A percentile compares a stretch with the other conserved stretches of the same genome.
Conservation (phyloP, 1,140 invertebrate species). For the Conus ventricosus region DNA sequence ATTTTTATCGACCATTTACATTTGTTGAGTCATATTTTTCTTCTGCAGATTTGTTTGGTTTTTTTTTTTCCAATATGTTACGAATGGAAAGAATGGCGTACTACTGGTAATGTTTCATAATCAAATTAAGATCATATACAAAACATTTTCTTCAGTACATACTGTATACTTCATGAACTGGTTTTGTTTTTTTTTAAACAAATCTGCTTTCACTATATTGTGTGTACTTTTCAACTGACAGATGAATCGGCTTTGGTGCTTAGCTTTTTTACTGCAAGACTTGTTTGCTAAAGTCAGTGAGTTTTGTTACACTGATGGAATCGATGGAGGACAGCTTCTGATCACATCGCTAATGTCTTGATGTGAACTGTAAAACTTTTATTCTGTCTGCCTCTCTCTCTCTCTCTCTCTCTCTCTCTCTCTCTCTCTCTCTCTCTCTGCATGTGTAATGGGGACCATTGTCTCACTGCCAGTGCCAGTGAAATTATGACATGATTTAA, state of each 20-base stretch:
- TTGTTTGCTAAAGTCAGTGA: background rate
- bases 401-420: background rate
- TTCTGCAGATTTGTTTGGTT: background rate
- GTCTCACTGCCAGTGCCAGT: constrained; percentile 9
- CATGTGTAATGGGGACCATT: background rate
- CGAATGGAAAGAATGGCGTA: background rate
- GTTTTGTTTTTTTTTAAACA: background rate
- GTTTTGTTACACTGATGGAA: background rate
- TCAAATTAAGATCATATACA: background rate
- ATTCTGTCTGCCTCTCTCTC: background rate
- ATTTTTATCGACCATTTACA: background rate
- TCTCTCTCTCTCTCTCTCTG: background rate
- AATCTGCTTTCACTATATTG: background rate
- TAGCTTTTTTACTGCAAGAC: background rate
- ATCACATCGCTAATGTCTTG: too few species aligned
- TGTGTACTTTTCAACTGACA: too few species aligned
- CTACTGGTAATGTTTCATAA: background rate
- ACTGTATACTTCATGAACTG: background rate
- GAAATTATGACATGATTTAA: background rate
- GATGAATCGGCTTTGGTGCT: background rate
- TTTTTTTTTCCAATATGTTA: background rate
- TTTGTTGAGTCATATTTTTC: background rate
- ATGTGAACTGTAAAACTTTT: background rate
- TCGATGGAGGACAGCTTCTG: background rate
- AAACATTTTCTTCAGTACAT: background rate